These are phyloP conservation scores for Oppia nitens DNA, from an alignment of 1,140 invertebrate species.

Conservation along the genomic window DNA sequence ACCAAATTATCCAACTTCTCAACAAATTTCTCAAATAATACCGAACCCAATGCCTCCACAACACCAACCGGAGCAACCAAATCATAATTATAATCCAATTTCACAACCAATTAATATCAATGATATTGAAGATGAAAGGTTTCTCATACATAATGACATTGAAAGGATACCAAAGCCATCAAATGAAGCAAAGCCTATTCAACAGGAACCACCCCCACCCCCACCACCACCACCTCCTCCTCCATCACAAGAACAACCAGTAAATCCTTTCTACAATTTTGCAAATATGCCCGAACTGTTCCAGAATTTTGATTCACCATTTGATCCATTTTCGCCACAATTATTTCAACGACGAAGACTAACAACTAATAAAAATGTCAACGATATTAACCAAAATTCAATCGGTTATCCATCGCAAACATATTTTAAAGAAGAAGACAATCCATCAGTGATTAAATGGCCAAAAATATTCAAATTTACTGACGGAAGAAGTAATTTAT, in stretches of 20 bases:
- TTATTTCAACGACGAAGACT: not conserved
- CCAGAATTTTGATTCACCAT: not conserved
- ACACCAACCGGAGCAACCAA: no score
- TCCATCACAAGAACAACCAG: not conserved
- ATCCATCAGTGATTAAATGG: not conserved
- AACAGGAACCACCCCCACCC: not conserved
- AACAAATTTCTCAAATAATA: no score
- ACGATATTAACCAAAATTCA: conserved; percentile 4
- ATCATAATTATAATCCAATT: no score
- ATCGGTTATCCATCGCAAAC: conserved; percentile 12
- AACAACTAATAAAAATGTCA: not conserved
- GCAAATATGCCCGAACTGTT: not conserved
- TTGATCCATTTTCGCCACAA: not conserved
- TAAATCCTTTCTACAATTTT: not conserved
- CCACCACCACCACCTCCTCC: not conserved
- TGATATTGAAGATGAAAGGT: no score
- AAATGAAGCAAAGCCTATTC: no score
- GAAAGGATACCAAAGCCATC: not conserved
- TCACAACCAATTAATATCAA: no score
- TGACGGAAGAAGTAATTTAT: conserved; percentile 23
- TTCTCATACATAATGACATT: not conserved
- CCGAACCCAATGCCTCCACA: no score
- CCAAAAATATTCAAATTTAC: conserved; percentile 19
- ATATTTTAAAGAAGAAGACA: conserved; percentile 8
- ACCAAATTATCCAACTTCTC: no score